A percentile compares a stretch with the other conserved stretches of the same genome.
Conservation (phyloP, 1,140 invertebrate genomes). For the Zaprionus capensis region DNA sequence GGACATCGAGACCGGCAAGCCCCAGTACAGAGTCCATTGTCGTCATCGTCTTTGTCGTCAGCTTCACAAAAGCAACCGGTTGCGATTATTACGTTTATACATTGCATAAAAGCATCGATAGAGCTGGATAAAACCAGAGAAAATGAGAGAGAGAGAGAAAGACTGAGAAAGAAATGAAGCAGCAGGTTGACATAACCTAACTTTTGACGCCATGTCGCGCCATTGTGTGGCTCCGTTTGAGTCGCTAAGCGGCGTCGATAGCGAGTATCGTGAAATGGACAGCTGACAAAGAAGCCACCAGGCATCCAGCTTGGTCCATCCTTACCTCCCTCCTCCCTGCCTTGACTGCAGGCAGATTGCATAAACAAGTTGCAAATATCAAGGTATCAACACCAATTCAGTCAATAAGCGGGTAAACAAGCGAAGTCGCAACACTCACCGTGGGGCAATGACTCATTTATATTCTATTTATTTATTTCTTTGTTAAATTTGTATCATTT, state of each 20-base stretch:
- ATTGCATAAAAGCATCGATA: slow-evolving; percentile 35
- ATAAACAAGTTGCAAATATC: neutral
- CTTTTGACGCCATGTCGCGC: neutral
- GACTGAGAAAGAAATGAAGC: neutral
- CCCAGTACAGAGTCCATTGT: neutral
- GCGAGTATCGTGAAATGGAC: neutral
- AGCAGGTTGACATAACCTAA: neutral
- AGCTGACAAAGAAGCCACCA: neutral
- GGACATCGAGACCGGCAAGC: neutral
- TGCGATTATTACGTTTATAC: slow-evolving; percentile 60
- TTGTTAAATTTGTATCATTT: neutral
- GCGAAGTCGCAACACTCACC: neutral
- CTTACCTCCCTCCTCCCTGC: neutral
- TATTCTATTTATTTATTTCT: no score
- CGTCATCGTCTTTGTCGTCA: slow-evolving; percentile 1
- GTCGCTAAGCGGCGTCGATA: slow-evolving; percentile 10
- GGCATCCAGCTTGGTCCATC: neutral
- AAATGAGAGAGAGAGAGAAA: neutral
- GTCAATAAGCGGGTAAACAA: neutral
- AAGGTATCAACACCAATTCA: neutral
- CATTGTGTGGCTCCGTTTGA: slow-evolving; percentile 7
- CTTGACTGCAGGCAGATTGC: neutral
- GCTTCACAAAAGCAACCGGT: slow-evolving; percentile 49
- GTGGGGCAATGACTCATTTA: neutral
- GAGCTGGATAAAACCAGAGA: neutral